Base-by-base conservation (phyloP, 2,113 vertebrate genomes). In the Penelope pileata region DNA sequence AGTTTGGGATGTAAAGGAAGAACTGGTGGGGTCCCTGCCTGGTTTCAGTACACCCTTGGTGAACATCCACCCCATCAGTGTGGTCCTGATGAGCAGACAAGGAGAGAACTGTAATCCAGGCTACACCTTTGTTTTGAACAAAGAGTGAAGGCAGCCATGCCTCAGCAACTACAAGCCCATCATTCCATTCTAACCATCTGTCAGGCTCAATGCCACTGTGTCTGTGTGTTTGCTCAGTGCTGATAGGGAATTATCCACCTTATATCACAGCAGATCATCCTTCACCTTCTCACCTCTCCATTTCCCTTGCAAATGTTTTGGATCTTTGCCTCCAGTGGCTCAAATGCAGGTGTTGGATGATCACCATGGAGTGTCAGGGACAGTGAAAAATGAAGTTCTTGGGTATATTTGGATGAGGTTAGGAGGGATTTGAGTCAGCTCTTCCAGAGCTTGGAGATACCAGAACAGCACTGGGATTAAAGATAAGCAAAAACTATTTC, bases 311-410 rank as follows among this genome's bases (percentile, higher is more conserved):
- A 64, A 81, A 29, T 86, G 48, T 32, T 84, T 82, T 90, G 86
- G 93, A 81, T 48, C 66, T 83, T 91, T 86, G 83, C 91, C 79
- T 91, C 64, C 82, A 60, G 53, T 72, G 90, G 54, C 90, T 91
- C 40, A 81, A 90, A 88, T 45, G 48, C 72, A 76, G 76, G 51
- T 73, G 43, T 26, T 90, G 85, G 64, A 34, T 93, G 64, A 16
- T 26, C 66, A 36, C 68, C 47, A 30, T 3, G 13, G 64, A 88
- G 75, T 70, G 63, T 4, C 29, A 64, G 73, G 60, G 60, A 75
- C 16, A 82, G 48, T 70, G 40, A 81, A 90, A 56, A 83, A 90
- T 91, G 87, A 70, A 88, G 79, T 90, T 86, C 38, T 81, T 80
- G 43, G 18, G 34, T 51, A 22, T n/a, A 54, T 91, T 76, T 88